Evolutionary conservation across 2,888 invertebrate species (phyloP).

Genomic region (Tachina grossa): DNA sequence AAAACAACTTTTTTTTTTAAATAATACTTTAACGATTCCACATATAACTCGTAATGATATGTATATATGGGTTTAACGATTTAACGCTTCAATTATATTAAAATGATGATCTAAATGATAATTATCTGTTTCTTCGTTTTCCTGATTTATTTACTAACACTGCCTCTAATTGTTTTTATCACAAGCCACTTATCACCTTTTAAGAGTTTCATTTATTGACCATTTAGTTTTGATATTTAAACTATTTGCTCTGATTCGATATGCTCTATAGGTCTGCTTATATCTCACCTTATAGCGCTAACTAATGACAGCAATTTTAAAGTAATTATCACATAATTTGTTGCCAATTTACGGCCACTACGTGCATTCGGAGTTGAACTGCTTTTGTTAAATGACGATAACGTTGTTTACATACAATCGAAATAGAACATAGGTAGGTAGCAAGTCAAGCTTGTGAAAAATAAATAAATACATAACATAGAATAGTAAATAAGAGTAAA

Average conservation of each 20-base stretch:
- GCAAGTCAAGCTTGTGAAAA: slow-evolving; percentile 12
- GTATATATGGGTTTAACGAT: too few species aligned
- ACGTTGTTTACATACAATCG: slow-evolving; percentile 33
- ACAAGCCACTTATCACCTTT: slow-evolving; percentile 52
- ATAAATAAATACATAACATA: neutral
- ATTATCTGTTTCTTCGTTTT: neutral
- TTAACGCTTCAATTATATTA: neutral
- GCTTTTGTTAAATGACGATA: slow-evolving; percentile 24
- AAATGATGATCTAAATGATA: neutral
- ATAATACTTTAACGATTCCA: too few species aligned
- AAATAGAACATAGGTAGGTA: slow-evolving; percentile 22
- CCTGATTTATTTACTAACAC: neutral
- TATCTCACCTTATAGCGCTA: slow-evolving; percentile 60
- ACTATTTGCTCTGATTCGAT: slow-evolving; percentile 12
- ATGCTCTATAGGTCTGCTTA: neutral
- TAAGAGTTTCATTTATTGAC: slow-evolving; percentile 32
- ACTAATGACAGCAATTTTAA: slow-evolving; percentile 70
- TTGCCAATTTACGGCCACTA: slow-evolving; percentile 68
- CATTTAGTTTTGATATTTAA: slow-evolving; percentile 21
- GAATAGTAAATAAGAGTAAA: neutral
- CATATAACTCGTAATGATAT: too few species aligned
- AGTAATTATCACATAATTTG: slow-evolving; percentile 72
- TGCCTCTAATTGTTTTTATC: slow-evolving; percentile 37
- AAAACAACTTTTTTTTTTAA: too few species aligned
- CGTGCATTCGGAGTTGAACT: slow-evolving; percentile 51